phyloP scores from a whole-genome alignment of 2,888 invertebrate genomes.

The Tinea trinotella region DNA sequence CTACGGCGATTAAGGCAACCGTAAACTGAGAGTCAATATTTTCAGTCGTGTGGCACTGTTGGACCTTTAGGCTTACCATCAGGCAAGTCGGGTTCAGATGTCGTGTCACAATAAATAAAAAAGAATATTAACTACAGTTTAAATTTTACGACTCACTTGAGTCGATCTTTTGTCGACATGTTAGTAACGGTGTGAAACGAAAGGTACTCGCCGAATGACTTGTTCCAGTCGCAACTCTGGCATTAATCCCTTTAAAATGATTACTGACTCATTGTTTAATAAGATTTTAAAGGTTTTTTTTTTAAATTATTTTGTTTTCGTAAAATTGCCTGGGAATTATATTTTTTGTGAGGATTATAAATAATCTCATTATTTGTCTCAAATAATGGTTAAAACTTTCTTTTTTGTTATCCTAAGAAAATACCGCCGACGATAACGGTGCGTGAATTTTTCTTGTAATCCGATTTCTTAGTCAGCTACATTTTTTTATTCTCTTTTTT shows the following conservation, averaged over 20 bases:
- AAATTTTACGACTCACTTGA: conserved; percentile 26
- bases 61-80: too few relatives aligned
- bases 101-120: too few relatives aligned
- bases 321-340: not conserved
- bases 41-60: too few relatives aligned
- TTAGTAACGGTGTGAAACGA: conserved; percentile 29
- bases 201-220: conserved; percentile 24
- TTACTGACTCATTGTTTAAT: conserved; percentile 8
- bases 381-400: not conserved
- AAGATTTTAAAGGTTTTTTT: not conserved
- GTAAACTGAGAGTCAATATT: too few relatives aligned
- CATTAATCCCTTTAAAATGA: conserved; percentile 36
- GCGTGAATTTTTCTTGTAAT: not conserved
- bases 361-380: conserved; percentile 9
- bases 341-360: not conserved
- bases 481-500: not conserved
- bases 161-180: conserved; percentile 25
- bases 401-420: conserved; percentile 12
- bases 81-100: too few relatives aligned
- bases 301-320: not conserved
- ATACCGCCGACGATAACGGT: not conserved
- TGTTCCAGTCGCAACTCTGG: conserved; percentile 27
- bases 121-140: too few relatives aligned
- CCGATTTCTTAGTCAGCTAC: not conserved
- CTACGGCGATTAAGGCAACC: too few relatives aligned